Evolutionary conservation across 2,888 invertebrate species (phyloP), one percentile per base, ranked within the genome.

Genomic region (Cerceris ruficornis): DNA sequence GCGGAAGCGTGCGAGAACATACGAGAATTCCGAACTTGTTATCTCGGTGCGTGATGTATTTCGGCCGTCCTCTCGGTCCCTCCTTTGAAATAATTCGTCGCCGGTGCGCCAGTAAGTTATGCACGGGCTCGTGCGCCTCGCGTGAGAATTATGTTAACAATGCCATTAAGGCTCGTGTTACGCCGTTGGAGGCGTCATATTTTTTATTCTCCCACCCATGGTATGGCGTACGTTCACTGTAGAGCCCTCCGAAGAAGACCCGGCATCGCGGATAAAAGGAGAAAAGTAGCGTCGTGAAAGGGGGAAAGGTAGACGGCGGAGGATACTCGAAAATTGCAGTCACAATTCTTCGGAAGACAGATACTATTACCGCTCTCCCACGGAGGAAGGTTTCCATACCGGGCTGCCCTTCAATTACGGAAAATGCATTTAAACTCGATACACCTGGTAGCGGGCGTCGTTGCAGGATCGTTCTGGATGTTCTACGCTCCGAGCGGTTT

Each of bases 261-360:
- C 52, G 17, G 17, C 15, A 7, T n/a, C 64, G 17, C 57, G 69
- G 77, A 74, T 69, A 66, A 75, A 67, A 61, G 57, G 64, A 61
- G 69, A 66, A 59, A 58, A 46, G 4, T 28, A 11, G 8, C 6
- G 50, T 13, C 6, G 11, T 41, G 7, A 46, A 60, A 46, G 57
- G 43, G 61, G 52, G 58, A 60, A 46, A 46, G 15, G 43, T 42
- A 66, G 61, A 17, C 58, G 52, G 69, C 69, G 14, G 15, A 54
- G 80, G 75, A 50, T 83, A 84, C 86, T 87, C 87, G 87, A 89
- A 86, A 91, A 91, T 90, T 90, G 84, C 89, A 80, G 83, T 88
- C 89, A 87, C 90, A 88, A 88, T 88, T 90, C 89, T 89, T 89
- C 86, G 55, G 77, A 85, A 87, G 89, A 89, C 89, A 88, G 89